These are phyloP conservation scores for Phortica variegata DNA, from an alignment of 1,140 invertebrate genomes.

Conservation along the genomic window DNA sequence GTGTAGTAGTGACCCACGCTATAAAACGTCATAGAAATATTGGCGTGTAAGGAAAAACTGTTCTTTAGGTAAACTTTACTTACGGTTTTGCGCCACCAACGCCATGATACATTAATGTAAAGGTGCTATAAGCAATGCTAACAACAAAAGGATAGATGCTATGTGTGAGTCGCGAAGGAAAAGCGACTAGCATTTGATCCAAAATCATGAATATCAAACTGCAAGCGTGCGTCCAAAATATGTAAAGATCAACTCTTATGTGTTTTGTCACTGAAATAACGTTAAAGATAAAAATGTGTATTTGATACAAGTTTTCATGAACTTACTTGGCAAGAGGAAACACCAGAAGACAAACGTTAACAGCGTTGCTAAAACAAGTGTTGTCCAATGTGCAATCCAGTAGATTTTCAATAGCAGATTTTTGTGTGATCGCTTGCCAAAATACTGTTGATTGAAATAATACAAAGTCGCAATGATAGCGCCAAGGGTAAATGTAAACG, in stretches of 20 bases:
- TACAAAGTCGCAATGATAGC: conserved; percentile 1
- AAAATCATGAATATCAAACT: conserved; percentile 72
- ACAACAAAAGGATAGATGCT: conserved; percentile 67
- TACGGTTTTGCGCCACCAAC: conserved; percentile 68
- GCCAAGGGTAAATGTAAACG: not conserved
- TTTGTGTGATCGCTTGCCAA: not conserved
- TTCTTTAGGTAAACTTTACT: conserved; percentile 3
- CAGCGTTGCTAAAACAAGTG: not conserved
- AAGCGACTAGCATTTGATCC: conserved; percentile 67
- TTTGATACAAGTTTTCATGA: too few relatives aligned
- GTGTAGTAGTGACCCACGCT: conserved; percentile 23
- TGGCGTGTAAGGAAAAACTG: not conserved
- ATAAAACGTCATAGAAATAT: not conserved
- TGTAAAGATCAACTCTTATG: conserved; percentile 38
- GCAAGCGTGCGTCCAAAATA: conserved; percentile 68
- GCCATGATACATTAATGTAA: conserved; percentile 69
- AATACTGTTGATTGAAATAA: not conserved
- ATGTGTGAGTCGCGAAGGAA: conserved; percentile 68
- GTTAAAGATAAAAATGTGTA: not conserved
- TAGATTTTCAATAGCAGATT: not conserved
- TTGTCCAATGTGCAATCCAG: not conserved
- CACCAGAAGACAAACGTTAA: conserved; percentile 3
- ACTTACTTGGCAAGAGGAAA: not conserved
- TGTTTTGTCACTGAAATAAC: conserved; percentile 11
- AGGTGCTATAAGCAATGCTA: conserved; percentile 64